Evolutionary conservation across 2,797 vertebrate genomes (phyloP), one percentile per base, ranked within the genome.

Genomic region (Nyctibius grandis): DNA sequence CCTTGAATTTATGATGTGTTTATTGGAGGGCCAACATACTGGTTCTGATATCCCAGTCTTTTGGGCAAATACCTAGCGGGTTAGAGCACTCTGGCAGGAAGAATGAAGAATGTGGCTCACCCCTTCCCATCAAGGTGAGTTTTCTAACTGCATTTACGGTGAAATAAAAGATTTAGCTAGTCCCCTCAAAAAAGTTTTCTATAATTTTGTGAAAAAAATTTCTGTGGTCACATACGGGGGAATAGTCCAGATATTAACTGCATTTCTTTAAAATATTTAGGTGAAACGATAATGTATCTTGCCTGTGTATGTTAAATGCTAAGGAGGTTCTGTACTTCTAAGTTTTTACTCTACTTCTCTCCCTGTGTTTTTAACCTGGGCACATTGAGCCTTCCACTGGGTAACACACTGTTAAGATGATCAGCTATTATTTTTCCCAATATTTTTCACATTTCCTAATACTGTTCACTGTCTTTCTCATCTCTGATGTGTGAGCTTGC

Each of bases 351-450:
- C 29, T 22, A 7, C 4, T 29, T 33, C n/a, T 79, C 11, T 53
- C 12, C 6, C 17, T 12, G 2, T 54, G 48, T 45, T 87, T 80
- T 56, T 53, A 47, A 29, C n/a, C 29, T 31, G 14, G 36, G 6
- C 26, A 64, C 33, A 61, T 80, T 81, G 34, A 70, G 5, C 42
- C 8, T 80, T 68, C 36, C 42, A 8, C 11, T 29, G 7, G 6
- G 21, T 53, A 34, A 34, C 16, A 15, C 0, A 0, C 12, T 16
- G 4, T 64, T 48, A 31, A 51, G 21, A 23, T 3, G 9, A 65
- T 4, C 54, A 80, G 5, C 17, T 54, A 28, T 17, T 59, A 28
- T 80, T 85, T 92, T 67, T 29, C 48, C 5, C 33, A 63, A 3
- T 31, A 14, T 73, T 86, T 56, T 84, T 12, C 51, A 31, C 19